phyloP scores from a whole-genome alignment of 2,113 vertebrate genomes.

The Aphyosemion australe region DNA sequence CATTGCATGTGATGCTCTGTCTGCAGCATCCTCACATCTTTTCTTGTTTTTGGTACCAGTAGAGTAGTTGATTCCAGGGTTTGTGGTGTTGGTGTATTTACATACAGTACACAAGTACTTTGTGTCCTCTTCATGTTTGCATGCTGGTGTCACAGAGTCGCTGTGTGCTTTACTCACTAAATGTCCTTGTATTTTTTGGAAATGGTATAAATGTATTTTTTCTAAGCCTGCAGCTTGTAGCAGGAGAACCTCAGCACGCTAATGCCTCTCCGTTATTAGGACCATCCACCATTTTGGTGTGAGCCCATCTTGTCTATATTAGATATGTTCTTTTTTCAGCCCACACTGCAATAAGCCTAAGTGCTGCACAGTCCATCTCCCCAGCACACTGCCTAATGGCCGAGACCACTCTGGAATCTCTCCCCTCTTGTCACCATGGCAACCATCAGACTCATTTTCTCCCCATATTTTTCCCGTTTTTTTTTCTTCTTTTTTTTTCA shows the following conservation, averaged over 20 bases:
- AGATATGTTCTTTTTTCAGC: constrained; percentile 60
- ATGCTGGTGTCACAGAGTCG: no score
- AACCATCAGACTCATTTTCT: constrained; percentile 56
- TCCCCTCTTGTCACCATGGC: constrained; percentile 62
- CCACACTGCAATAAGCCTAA: constrained; percentile 72
- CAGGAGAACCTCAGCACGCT: constrained; percentile 18
- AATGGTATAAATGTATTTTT: not conserved
- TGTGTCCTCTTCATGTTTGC: no score
- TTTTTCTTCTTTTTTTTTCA: constrained; percentile 28
- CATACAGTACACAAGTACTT: no score
- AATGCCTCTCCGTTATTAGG: constrained; percentile 22
- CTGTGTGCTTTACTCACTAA: constrained; percentile 1
- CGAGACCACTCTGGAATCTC: constrained; percentile 63
- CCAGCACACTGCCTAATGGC: constrained; percentile 64
- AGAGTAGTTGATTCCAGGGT: no score
- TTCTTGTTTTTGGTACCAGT: no score
- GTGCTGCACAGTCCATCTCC: constrained; percentile 64
- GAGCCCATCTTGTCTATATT: constrained; percentile 59
- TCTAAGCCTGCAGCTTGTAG: constrained; percentile 14
- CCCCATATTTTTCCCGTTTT: constrained; percentile 17
- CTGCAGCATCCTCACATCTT: no score
- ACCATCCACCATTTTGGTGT: constrained; percentile 62
- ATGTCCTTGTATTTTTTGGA: not conserved
- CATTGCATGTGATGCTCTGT: no score
- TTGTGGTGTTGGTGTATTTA: no score